Evolutionary conservation across 2,113 vertebrate genomes (phyloP), one percentile per base, ranked within the genome.

Genomic region (Semicossyphus pulcher): DNA sequence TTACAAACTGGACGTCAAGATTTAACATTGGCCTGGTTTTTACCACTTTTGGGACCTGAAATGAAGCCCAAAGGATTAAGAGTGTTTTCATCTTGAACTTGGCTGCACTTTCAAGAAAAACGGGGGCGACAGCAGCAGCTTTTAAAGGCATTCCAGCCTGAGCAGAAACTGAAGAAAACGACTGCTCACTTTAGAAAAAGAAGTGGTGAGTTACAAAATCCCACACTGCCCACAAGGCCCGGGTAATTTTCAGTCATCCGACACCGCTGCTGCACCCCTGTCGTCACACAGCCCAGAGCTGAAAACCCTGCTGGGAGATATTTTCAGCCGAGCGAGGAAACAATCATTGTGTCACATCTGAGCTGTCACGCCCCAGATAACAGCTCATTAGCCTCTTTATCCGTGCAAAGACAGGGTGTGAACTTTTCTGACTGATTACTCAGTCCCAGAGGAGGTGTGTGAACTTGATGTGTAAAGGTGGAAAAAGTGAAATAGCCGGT

Each of bases 211-310:
- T 68, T 72, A 58, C 49, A 70, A 65, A 65, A 75, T 72, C 68
- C 58, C 68, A 56, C 72, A 70, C 39, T 39, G 1, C 32, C 85
- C 80, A 71, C 79, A 44, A 85, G 37, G 45, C 54, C 45, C 11
- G 31, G 78, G 76, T 83, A 54, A 84, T 82, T 75, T 75, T 69
- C 87, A 76, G 90, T 82, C 86, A 91, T 68, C 64, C 18, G 76
- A 89, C 72, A 68, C 82, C 60, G 1, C 28, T 20, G 36, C 66
- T 57, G 68, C 32, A 14, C 31, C 44, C 1, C 2, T 72, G 53
- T 74, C 39, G 64, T 74, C 84, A 77, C 69, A 63, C 51, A 2
- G 16, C 21, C 54, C 67, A 3, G 0, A 58, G 66, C 44, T 15
- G n/a, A 41, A 72, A 32, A 5, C 48, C 64, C 63, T 48, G 71